Percentiles rank a stretch among this genome's conserved stretches.
These are phyloP conservation scores for Scaptodrosophila latifasciaeformis DNA, from an alignment of 2,888 invertebrate genomes.

Conservation along the genomic window DNA sequence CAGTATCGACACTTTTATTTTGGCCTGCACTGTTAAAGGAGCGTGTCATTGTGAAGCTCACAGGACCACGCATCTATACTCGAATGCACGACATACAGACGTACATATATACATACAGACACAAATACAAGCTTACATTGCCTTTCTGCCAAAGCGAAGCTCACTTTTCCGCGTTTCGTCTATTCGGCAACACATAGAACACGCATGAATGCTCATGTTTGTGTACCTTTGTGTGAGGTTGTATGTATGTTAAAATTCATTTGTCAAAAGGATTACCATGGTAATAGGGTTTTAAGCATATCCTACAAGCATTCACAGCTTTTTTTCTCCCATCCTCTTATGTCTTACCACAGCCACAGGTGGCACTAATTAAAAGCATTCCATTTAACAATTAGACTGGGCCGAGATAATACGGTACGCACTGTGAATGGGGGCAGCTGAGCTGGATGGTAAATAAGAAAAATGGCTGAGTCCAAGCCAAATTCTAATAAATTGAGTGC, in stretches of 20 bases:
- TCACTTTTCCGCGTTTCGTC: constrained; percentile 50
- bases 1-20: too few relatives aligned
- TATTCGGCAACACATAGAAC: constrained; percentile 32
- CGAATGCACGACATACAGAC: too few relatives aligned
- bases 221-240: constrained; percentile 3
- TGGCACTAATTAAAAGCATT: constrained; percentile 60
- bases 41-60: too few relatives aligned
- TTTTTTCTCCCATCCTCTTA: constrained; percentile 18
- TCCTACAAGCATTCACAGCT: constrained; percentile 39
- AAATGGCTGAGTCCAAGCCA: background rate
- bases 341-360: constrained; percentile 31
- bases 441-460: too few relatives aligned
- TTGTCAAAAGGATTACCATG: constrained; percentile 68
- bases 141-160: constrained; percentile 24
- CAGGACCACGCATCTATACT: too few relatives aligned
- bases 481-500: constrained; percentile 62
- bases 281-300: constrained; percentile 65
- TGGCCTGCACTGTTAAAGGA: too few relatives aligned
- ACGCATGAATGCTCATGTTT: constrained; percentile 10
- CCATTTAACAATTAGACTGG: constrained; percentile 62
- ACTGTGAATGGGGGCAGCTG: too few relatives aligned
- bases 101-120: too few relatives aligned
- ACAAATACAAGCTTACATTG: too few relatives aligned
- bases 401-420: too few relatives aligned
- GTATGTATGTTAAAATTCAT: constrained; percentile 58